A percentile compares a stretch with the other conserved stretches of the same genome.
Evolutionary conservation across 1,140 invertebrate species (phyloP).

Genomic region (Brachionus angularis): DNA sequence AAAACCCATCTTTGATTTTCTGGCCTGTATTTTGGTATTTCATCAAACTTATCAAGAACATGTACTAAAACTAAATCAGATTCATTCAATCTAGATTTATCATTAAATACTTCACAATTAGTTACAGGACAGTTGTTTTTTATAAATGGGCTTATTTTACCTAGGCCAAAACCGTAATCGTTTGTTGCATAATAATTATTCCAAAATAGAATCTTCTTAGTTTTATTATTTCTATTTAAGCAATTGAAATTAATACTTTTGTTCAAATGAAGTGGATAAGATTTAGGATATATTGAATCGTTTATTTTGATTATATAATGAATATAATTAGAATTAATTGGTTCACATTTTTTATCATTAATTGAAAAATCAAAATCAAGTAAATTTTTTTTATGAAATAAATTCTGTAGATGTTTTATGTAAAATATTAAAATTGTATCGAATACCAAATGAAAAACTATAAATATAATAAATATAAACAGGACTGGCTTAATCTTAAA

Average conservation of each 20-base stretch:
- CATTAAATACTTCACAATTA: conserved; percentile 7
- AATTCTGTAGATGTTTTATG: too few relatives aligned
- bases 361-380: too few relatives aligned
- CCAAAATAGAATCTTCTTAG: conserved; percentile 19
- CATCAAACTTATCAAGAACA: background rate
- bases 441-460: too few relatives aligned
- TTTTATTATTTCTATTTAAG: background rate
- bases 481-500: too few relatives aligned
- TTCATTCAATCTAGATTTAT: background rate
- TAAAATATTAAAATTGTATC: too few relatives aligned
- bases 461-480: too few relatives aligned
- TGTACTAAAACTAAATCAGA: conserved; percentile 18
- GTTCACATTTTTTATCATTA: background rate
- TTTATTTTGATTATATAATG: background rate
- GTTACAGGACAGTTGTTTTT: conserved; percentile 11
- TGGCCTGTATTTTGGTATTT: background rate
- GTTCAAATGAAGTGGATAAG: conserved; percentile 4
- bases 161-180: background rate
- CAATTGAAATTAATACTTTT: conserved; percentile 27
- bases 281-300: background rate
- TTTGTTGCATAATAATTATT: background rate
- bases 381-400: too few relatives aligned
- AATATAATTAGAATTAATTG: background rate
- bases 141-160: background rate
- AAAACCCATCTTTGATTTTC: conserved; percentile 39